phyloP scores from a whole-genome alignment of 2,113 vertebrate genomes.

The Phyllopteryx taeniolatus region DNA sequence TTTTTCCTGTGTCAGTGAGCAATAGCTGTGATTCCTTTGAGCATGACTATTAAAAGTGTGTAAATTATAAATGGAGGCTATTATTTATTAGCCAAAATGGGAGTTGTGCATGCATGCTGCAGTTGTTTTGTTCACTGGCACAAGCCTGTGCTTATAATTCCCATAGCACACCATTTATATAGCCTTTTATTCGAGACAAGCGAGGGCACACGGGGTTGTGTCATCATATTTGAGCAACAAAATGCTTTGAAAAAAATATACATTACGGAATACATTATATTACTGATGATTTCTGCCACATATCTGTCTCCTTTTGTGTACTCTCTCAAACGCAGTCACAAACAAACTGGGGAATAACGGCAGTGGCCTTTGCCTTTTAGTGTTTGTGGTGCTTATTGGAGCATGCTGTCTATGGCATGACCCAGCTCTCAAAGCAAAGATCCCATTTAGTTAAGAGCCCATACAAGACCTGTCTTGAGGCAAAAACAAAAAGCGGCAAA shows the following conservation, averaged over 20 bases:
- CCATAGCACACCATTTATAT: slow-evolving; percentile 5
- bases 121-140: not conserved
- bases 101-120: slow-evolving; percentile 8
- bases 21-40: slow-evolving; percentile 48
- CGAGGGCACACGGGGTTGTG: not conserved
- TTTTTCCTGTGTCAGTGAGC: slow-evolving; percentile 53
- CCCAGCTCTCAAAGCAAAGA: slow-evolving; percentile 65
- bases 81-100: slow-evolving; percentile 35
- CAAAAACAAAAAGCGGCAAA: slow-evolving; percentile 46
- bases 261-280: too few relatives aligned
- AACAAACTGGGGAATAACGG: slow-evolving; percentile 29
- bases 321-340: not conserved
- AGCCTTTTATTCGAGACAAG: not conserved
- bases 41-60: slow-evolving; percentile 48
- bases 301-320: not conserved
- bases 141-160: slow-evolving; percentile 13
- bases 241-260: not conserved
- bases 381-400: slow-evolving; percentile 69
- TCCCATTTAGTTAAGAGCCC: slow-evolving; percentile 71
- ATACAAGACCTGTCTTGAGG: slow-evolving; percentile 56
- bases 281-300: slow-evolving; percentile 13
- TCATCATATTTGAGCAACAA: not conserved
- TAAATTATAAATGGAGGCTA: slow-evolving; percentile 56
- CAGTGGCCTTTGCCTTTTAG: slow-evolving; percentile 57
- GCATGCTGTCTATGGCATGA: slow-evolving; percentile 58